These are phyloP conservation scores for Megamerina dolium DNA, from an alignment of 2,888 invertebrate genomes.

Conservation along the genomic window DNA sequence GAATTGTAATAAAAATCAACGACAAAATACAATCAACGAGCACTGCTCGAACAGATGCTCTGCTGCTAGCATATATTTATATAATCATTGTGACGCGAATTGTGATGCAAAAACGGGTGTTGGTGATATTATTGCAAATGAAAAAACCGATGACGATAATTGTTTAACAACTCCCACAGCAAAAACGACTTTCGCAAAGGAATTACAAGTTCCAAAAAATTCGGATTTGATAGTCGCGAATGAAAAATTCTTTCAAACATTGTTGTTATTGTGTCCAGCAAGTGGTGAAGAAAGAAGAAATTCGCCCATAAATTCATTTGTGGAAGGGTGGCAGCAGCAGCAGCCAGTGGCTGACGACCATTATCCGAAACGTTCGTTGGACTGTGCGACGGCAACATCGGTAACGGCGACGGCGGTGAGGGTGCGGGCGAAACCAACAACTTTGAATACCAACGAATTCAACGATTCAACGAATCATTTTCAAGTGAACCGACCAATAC, in stretches of 20 bases:
- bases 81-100: conserved; percentile 18
- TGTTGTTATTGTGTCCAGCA: no score
- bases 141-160: conserved; percentile 7
- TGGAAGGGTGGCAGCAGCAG: no score
- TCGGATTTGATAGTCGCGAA: no score
- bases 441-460: not conserved
- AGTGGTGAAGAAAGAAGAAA: no score
- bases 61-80: conserved; percentile 21
- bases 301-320: no score
- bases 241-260: no score
- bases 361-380: no score
- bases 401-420: not conserved
- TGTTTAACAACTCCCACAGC: no score
- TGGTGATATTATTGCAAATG: conserved; percentile 14
- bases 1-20: not conserved
- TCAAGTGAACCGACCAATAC: not conserved
- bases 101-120: conserved; percentile 6
- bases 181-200: no score
- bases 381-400: no score
- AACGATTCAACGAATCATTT: conserved; percentile 17
- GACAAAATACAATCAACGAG: conserved; percentile 19
- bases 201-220: no score
- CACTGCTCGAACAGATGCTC: conserved; percentile 16
- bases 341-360: no score
- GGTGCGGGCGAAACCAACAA: not conserved